These are phyloP conservation scores for Coboldia fuscipes DNA, from an alignment of 1,140 invertebrate species.

Conservation along the genomic window DNA sequence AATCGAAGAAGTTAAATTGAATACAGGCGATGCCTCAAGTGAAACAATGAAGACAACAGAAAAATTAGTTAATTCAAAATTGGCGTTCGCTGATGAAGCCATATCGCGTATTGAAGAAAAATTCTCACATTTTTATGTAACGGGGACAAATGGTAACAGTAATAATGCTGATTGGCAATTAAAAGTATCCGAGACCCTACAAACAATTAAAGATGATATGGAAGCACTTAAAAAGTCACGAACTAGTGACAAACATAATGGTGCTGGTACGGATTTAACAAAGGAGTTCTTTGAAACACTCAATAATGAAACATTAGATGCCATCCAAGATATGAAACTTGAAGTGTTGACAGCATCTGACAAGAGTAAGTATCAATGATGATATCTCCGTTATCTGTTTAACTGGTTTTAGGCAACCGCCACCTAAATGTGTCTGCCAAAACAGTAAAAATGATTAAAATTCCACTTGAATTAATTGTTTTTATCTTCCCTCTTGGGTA, in stretches of 20 bases:
- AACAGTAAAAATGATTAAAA: too few relatives aligned
- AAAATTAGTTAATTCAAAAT: slow-evolving; percentile 7
- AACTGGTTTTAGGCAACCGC: background rate
- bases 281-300: slow-evolving; percentile 14
- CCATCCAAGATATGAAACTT: slow-evolving; percentile 11
- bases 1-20: slow-evolving; percentile 19
- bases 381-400: background rate
- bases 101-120: slow-evolving; percentile 14
- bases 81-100: slow-evolving; percentile 10
- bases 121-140: slow-evolving; percentile 9
- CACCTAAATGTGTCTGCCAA: background rate
- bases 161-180: slow-evolving; percentile 6
- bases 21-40: slow-evolving; percentile 14
- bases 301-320: slow-evolving; percentile 15
- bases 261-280: slow-evolving; percentile 5
- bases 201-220: background rate
- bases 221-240: background rate
- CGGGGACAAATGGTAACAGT: background rate
- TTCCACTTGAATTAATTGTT: too few relatives aligned
- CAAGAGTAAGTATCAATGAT: slow-evolving; percentile 8
- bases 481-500: background rate
- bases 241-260: too few relatives aligned
- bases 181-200: slow-evolving; percentile 8
- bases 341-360: slow-evolving; percentile 9
- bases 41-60: slow-evolving; percentile 10